phyloP scores from a whole-genome alignment of 2,888 invertebrate species.

The Melipona bicolor region DNA sequence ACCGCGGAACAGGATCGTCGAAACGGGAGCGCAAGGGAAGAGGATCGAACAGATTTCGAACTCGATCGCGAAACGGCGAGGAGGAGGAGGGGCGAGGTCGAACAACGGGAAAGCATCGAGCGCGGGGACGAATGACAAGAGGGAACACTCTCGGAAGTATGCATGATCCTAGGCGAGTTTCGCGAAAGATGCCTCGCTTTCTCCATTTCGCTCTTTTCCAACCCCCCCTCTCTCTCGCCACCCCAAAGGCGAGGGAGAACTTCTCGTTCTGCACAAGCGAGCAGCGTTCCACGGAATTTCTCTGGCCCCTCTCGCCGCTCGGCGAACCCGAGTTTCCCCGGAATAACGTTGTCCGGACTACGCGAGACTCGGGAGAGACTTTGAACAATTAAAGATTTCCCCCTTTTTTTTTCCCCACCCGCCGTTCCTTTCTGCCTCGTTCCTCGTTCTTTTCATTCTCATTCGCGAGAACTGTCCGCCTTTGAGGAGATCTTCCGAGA shows the following conservation, averaged over 20 bases:
- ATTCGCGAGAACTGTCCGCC: slow-evolving; percentile 1
- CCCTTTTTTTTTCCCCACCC: too few relatives aligned
- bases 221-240: too few relatives aligned
- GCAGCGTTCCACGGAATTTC: slow-evolving; percentile 5
- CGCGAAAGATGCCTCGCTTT: slow-evolving; percentile 6
- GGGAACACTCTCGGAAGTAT: background rate
- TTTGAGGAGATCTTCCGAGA: slow-evolving; percentile 22
- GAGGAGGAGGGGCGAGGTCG: background rate
- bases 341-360: slow-evolving; percentile 19
- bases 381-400: slow-evolving; percentile 27
- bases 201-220: background rate
- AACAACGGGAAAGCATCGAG: background rate
- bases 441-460: background rate
- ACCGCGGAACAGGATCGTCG: background rate
- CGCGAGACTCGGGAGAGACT: slow-evolving; percentile 9
- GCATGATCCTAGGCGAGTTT: background rate
- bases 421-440: background rate
- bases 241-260: background rate
- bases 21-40: background rate
- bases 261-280: slow-evolving; percentile 13
- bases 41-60: background rate
- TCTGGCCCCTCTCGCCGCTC: background rate
- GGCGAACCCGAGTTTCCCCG: slow-evolving; percentile 1
- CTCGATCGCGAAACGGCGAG: background rate
- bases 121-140: background rate